Base-by-base conservation (phyloP, 2,113 vertebrate genomes). In the Arvicanthis niloticus region DNA sequence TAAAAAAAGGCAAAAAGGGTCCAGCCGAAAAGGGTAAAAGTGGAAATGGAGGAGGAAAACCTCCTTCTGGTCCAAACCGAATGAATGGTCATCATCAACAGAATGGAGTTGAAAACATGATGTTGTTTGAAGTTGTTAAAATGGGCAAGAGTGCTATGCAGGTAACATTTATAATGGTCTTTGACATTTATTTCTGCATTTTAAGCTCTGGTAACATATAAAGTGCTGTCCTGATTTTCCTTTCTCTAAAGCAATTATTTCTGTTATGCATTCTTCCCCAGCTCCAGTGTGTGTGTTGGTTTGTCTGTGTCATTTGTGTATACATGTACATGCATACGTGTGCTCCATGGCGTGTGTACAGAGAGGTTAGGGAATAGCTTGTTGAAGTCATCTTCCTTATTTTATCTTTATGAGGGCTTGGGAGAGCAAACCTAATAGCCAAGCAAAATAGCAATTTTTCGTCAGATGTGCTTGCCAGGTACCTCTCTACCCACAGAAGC, bases 41-140 rank as follows among this genome's bases (percentile, higher is more conserved):
- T 95, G 98, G 98, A 90, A 98, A 98, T 98, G 96, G 99, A 91
- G 99, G 98, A 98, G 98, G 98, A 97, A 99, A 98, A 93, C 99
- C 99, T 92, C 99, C 99, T 67, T 96, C 98, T 97, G 99, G 98
- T 97, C 98, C 99, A 1, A 99, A 99, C 97, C 99, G 99, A 98
- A 99, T 99, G 99, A 99, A 99, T 98, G 99, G 99, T 97, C 99
- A 99, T 98, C 99, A 99, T 97, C 99, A 99, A 97, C 99, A 99
- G 98, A 99, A 99, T 99, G 99, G 99, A 98, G 99, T 99, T 99
- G 99, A 99, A 99, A 99, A 99, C 99, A 99, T 99, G 99, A 99
- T 99, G 99, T 98, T 99, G 96, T 99, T 99, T 98, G 99, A 99
- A 98, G 99, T 99, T 96, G 99, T 99, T 77, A 99, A 99, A 99